These are phyloP conservation scores for Thunnus thynnus DNA, from an alignment of 2,113 vertebrate genomes.

Conservation along the genomic window DNA sequence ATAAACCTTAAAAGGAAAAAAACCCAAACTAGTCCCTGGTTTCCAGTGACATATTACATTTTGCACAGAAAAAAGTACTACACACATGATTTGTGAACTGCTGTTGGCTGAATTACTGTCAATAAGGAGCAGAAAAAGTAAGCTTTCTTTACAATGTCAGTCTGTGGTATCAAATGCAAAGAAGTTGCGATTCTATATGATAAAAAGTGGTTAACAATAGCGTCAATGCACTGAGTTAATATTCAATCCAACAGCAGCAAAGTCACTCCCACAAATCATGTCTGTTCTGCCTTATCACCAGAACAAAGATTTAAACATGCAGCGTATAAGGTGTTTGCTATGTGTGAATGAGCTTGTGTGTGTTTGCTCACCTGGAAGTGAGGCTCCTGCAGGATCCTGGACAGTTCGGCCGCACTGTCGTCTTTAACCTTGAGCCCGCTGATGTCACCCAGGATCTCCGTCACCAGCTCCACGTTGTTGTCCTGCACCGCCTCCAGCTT, in stretches of 20 bases:
- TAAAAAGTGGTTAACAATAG: background rate
- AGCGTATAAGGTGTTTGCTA: background rate
- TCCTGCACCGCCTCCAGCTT: constrained; percentile 98
- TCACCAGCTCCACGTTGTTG: constrained; percentile 96
- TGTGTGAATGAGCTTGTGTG: background rate
- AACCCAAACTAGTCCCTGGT: background rate
- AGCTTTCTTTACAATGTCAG: background rate
- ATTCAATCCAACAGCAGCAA: background rate
- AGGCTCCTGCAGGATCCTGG: constrained; percentile 94
- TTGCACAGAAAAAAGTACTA: background rate
- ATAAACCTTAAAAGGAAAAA: background rate
- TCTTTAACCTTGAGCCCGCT: constrained; percentile 89
- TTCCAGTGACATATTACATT: background rate
- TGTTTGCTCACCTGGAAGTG: constrained; percentile 92
- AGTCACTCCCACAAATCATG: background rate
- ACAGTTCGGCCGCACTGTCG: constrained; percentile 92
- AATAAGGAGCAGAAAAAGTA: background rate
- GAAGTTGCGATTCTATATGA: background rate
- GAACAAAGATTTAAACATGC: background rate
- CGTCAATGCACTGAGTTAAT: background rate
- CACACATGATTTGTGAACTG: background rate
- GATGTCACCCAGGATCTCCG: constrained; percentile 97
- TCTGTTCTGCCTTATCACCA: background rate
- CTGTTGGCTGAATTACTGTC: background rate
- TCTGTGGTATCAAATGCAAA: background rate